These are phyloP conservation scores for Falco biarmicus DNA, from an alignment of 2,797 vertebrate species.

Conservation along the genomic window DNA sequence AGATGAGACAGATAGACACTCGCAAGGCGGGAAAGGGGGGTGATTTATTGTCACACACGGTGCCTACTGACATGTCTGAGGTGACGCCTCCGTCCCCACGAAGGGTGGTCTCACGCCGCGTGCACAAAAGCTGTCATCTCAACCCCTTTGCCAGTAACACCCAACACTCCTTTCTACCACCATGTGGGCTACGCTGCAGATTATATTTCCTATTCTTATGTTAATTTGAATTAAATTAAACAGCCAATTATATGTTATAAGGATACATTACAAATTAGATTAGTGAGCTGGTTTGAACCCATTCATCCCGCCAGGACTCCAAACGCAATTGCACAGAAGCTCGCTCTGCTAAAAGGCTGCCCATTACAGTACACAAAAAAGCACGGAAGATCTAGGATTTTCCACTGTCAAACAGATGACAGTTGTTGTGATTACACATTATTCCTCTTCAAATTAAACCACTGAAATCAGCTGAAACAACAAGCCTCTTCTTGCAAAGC, in stretches of 20 bases:
- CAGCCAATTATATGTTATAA: slow-evolving; percentile 29
- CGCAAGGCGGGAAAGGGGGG: background rate
- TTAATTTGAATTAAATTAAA: slow-evolving; percentile 56
- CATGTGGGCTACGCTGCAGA: background rate
- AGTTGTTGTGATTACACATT: slow-evolving; percentile 20
- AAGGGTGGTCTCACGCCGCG: fast-evolving
- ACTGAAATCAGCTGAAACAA: slow-evolving; percentile 40
- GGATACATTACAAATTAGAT: slow-evolving; percentile 63
- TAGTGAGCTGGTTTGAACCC: slow-evolving; percentile 15
- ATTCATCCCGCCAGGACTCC: slow-evolving; percentile 28
- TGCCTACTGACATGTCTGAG: fast-evolving
- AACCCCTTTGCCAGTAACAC: background rate
- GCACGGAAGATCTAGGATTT: background rate
- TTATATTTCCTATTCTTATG: slow-evolving; percentile 50
- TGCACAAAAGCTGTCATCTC: fast-evolving
- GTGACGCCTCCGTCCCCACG: fast-evolving
- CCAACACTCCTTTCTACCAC: background rate
- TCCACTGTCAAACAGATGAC: slow-evolving; percentile 34
- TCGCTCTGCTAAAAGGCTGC: background rate
- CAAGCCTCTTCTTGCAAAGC: background rate
- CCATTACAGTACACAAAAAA: background rate
- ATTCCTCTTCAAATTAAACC: slow-evolving; percentile 37
- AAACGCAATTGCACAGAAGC: background rate
- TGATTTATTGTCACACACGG: background rate
- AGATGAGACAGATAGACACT: background rate